Evolutionary conservation across 2,113 vertebrate species (phyloP).

Genomic region (Toxotes jaculatrix): DNA sequence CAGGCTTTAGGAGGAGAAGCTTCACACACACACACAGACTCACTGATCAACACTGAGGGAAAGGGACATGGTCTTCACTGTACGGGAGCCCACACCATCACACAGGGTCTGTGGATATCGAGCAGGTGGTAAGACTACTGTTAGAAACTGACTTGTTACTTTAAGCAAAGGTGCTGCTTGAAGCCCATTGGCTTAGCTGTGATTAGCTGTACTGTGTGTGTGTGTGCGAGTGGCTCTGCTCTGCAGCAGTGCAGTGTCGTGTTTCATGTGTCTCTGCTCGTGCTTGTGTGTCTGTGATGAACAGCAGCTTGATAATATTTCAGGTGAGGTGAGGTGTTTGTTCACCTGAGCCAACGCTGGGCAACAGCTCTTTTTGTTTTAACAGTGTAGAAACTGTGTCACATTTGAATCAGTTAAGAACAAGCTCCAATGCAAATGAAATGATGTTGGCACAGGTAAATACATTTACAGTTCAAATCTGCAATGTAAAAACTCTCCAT

Average conservation of each 20-base stretch:
- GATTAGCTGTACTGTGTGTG: neutral
- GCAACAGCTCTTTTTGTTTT: too few species aligned
- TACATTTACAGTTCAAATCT: too few species aligned
- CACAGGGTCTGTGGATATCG: slow-evolving; percentile 14
- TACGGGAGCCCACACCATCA: neutral
- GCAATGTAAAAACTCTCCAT: too few species aligned
- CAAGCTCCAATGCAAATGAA: too few species aligned
- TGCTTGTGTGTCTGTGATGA: neutral
- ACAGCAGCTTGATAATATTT: neutral
- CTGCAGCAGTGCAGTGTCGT: neutral
- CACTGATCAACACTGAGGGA: neutral
- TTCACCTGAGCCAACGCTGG: neutral
- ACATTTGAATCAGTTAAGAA: too few species aligned
- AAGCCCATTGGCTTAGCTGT: neutral
- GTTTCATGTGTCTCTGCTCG: neutral
- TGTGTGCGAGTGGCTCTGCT: neutral
- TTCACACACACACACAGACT: slow-evolving; percentile 11
- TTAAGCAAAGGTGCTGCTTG: neutral
- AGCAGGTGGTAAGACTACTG: slow-evolving; percentile 43
- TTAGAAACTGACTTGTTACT: neutral
- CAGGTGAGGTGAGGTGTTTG: neutral
- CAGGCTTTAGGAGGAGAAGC: slow-evolving; percentile 49
- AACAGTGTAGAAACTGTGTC: too few species aligned
- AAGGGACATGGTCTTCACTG: neutral
- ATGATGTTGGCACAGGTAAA: too few species aligned